phyloP scores from a whole-genome alignment of 2,113 vertebrate species.

The Periophthalmodon schlosseri region DNA sequence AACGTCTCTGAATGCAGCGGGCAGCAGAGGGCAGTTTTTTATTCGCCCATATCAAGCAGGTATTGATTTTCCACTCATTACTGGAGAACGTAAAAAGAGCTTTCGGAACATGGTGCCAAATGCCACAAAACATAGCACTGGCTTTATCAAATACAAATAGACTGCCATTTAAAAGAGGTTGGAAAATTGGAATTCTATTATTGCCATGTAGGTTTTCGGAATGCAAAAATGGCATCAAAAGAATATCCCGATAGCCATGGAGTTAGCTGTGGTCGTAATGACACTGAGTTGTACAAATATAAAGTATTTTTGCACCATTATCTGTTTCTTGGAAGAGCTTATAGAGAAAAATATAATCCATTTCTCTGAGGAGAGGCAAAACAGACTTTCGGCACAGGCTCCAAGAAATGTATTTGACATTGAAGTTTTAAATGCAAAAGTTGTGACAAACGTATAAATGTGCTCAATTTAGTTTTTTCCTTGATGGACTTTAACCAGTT shows the following conservation, averaged over 20 bases:
- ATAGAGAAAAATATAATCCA: constrained; percentile 39
- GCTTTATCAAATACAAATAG: constrained; percentile 25
- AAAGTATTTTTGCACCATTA: constrained; percentile 33
- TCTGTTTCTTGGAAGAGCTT: constrained; percentile 39
- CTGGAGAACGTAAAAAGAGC: constrained; percentile 60
- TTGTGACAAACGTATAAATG: background rate
- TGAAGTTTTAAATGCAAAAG: constrained; percentile 18
- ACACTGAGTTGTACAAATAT: constrained; percentile 36
- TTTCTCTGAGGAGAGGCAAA: constrained; percentile 20
- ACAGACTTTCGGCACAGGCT: constrained; percentile 16
- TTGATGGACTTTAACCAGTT: too few species aligned
- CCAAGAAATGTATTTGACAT: constrained; percentile 26
- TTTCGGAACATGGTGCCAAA: constrained; percentile 48
- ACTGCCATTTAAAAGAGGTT: constrained; percentile 1
- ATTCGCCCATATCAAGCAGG: constrained; percentile 52
- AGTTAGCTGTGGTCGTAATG: constrained; percentile 36
- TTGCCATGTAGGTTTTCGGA: background rate
- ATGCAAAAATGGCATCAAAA: background rate
- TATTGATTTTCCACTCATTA: constrained; percentile 68
- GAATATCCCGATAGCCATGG: constrained; percentile 11
- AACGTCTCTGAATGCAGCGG: constrained; percentile 34
- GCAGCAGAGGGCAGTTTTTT: constrained; percentile 63
- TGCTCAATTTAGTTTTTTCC: background rate
- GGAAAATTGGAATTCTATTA: constrained; percentile 20
- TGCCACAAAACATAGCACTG: constrained; percentile 34